A percentile compares a stretch with the other conserved stretches of the same genome.
Conservation (phyloP, 2,113 vertebrate species). For the Apeltes quadracus region DNA sequence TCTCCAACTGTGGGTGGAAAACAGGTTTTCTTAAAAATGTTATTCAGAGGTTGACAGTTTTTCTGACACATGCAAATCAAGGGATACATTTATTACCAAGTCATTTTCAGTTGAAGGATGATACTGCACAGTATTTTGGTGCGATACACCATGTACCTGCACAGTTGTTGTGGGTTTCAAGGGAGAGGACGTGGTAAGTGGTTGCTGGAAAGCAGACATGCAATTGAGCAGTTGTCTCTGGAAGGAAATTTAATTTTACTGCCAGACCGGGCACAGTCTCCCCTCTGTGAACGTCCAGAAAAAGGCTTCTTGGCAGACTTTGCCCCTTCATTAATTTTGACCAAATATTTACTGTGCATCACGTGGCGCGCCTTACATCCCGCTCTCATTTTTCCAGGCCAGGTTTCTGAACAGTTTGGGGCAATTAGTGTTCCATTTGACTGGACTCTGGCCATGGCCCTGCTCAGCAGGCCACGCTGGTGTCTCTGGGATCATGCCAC, state of each 20-base stretch:
- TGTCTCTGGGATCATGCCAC: slow-evolving; percentile 62
- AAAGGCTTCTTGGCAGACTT: slow-evolving; percentile 71
- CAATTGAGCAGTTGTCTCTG: slow-evolving; percentile 63
- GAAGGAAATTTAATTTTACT: slow-evolving; percentile 76
- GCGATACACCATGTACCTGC: slow-evolving; percentile 52
- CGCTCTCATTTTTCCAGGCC: slow-evolving; percentile 69
- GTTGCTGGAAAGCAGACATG: slow-evolving; percentile 60
- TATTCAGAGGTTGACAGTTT: slow-evolving; percentile 22
- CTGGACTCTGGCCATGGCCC: slow-evolving; percentile 62
- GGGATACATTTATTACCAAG: slow-evolving; percentile 13
- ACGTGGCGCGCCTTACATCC: slow-evolving; percentile 68
- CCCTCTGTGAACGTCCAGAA: slow-evolving; percentile 70
- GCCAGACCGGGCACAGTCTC: slow-evolving; percentile 71
- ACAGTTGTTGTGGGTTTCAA: slow-evolving; percentile 50
- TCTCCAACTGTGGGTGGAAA: slow-evolving; percentile 15
- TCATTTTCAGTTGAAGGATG: slow-evolving; percentile 24
- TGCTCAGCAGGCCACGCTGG: slow-evolving; percentile 56
- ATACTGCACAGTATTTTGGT: slow-evolving; percentile 27
- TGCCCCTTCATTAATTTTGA: slow-evolving; percentile 77
- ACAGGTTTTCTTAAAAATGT: slow-evolving; percentile 25
- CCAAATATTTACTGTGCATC: slow-evolving; percentile 79
- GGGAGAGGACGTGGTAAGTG: slow-evolving; percentile 57
- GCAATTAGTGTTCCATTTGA: slow-evolving; percentile 68
- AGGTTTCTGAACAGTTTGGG: slow-evolving; percentile 64
- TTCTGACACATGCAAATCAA: slow-evolving; percentile 39